phyloP scores from a whole-genome alignment of 2,797 vertebrate species.

The Caiman crocodilus region DNA sequence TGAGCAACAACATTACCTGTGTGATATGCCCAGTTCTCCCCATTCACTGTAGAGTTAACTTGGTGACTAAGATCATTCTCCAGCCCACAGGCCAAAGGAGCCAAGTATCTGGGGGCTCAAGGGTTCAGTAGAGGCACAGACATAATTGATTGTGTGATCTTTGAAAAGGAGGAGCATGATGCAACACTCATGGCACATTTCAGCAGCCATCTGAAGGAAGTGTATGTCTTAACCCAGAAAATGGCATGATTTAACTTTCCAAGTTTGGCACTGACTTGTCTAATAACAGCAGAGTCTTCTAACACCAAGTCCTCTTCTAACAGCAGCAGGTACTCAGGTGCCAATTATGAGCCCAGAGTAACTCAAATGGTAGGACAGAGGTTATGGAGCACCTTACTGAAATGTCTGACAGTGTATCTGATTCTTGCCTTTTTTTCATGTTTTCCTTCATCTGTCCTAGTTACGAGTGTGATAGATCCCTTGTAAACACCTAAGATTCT shows the following conservation, averaged over 20 bases:
- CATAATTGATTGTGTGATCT: background rate
- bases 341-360: background rate
- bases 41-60: too few relatives aligned
- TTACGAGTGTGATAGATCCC: background rate
- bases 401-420: background rate
- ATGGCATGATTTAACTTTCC: background rate
- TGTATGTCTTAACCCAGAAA: background rate
- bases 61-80: too few relatives aligned
- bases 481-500: background rate
- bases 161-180: background rate
- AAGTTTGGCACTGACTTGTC: background rate
- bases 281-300: background rate
- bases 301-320: background rate
- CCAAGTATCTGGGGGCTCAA: too few relatives aligned
- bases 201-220: background rate
- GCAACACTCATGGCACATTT: background rate
- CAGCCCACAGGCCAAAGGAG: too few relatives aligned
- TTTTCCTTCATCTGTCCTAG: background rate
- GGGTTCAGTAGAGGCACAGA: background rate
- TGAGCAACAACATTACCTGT: too few relatives aligned
- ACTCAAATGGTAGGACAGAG: background rate
- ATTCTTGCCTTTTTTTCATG: constrained; percentile 1
- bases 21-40: too few relatives aligned
- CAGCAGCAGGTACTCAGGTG: background rate
- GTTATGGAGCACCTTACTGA: background rate